Evolutionary conservation across 2,113 vertebrate species (phyloP).

Genomic region (Spheniscus mendiculus): DNA sequence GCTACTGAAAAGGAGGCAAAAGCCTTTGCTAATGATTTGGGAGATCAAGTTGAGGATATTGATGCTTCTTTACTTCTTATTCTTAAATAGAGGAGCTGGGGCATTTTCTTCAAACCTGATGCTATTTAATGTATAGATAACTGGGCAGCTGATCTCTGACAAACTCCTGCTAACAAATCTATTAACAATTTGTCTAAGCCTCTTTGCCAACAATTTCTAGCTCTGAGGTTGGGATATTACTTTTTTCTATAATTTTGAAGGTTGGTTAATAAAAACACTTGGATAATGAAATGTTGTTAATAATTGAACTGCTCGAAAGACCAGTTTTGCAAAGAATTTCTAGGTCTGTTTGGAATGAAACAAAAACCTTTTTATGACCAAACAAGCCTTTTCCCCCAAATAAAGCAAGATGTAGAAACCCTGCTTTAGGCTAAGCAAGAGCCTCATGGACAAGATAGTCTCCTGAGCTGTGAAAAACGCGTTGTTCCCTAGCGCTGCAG

Average conservation of each 20-base stretch:
- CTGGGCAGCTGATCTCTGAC: neutral
- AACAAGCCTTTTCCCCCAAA: neutral
- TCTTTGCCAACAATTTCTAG: neutral
- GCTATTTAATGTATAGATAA: neutral
- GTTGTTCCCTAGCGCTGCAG: neutral
- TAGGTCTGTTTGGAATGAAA: neutral
- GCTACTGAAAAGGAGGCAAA: neutral
- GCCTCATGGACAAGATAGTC: too few species aligned
- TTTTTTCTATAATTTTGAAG: neutral
- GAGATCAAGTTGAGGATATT: neutral
- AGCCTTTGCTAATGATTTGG: neutral
- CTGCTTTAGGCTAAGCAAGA: neutral
- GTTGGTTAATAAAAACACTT: neutral
- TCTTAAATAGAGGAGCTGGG: neutral
- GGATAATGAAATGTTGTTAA: neutral
- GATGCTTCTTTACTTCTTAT: neutral
- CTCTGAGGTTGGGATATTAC: neutral
- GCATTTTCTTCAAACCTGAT: neutral
- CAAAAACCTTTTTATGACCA: neutral
- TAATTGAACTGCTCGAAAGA: neutral
- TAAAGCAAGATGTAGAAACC: neutral
- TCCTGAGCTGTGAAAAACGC: neutral
- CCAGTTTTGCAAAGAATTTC: neutral
- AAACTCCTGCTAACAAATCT: neutral
- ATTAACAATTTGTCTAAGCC: neutral